These are phyloP conservation scores for Amphiprion clarkii DNA, from an alignment of 2,797 vertebrate species.

Conservation along the genomic window DNA sequence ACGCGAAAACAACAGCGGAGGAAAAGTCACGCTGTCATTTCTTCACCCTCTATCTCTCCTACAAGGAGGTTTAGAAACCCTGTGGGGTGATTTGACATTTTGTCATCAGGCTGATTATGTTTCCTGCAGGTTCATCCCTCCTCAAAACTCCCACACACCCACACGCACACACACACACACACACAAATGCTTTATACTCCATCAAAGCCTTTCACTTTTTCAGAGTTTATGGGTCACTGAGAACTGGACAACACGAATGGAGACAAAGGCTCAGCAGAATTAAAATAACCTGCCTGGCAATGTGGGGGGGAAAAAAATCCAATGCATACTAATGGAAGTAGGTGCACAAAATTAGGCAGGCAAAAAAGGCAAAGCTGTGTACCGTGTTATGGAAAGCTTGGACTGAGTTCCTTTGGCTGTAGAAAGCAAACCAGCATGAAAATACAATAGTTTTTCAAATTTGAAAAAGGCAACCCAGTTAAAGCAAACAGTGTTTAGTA, in stretches of 20 bases:
- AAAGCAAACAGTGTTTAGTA: background rate
- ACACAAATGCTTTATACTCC: slow-evolving; percentile 24
- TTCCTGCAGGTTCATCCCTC: slow-evolving; percentile 69
- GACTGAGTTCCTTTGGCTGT: background rate
- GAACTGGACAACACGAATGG: slow-evolving; percentile 40
- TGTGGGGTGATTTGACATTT: slow-evolving; percentile 77
- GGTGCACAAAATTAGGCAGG: background rate
- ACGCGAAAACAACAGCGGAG: slow-evolving; percentile 11
- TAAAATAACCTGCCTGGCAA: slow-evolving; percentile 13
- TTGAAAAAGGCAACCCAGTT: background rate
- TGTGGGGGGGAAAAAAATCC: background rate
- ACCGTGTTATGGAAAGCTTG: background rate
- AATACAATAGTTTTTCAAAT: background rate
- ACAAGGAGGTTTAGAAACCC: slow-evolving; percentile 66
- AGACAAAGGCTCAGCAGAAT: slow-evolving; percentile 33
- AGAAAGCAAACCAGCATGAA: background rate
- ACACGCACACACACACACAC: slow-evolving; percentile 7
- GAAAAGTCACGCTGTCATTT: slow-evolving; percentile 44
- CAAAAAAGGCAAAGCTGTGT: background rate
- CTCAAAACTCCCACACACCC: slow-evolving; percentile 16
- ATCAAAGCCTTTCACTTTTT: slow-evolving; percentile 21
- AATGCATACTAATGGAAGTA: slow-evolving; percentile 8
- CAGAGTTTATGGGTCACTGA: slow-evolving; percentile 67
- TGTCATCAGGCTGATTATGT: slow-evolving; percentile 78
- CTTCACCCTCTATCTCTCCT: slow-evolving; percentile 43